Evolutionary conservation across 92 coral and sea anemone genomes (phyloP).

Genomic region (Palythoa heliodiscus): DNA sequence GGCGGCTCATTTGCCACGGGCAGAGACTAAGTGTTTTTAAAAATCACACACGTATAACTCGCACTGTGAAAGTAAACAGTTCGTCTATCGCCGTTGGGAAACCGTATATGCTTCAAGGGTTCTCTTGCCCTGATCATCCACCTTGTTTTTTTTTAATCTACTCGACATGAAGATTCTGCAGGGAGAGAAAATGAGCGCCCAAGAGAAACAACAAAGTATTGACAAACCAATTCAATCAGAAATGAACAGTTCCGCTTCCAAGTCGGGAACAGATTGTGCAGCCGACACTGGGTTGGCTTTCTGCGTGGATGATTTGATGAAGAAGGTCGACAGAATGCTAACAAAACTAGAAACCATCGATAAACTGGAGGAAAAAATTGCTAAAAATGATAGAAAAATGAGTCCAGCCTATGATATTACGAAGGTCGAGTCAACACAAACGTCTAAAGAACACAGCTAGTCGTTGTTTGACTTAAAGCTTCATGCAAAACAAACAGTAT

Average conservation of each 20-base stretch:
- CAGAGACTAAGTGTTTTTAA: background rate
- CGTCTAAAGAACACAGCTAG: background rate
- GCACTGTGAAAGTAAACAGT: background rate
- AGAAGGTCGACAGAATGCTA: constrained; percentile 42
- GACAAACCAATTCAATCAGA: constrained; percentile 15
- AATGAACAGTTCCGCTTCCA: constrained; percentile 9
- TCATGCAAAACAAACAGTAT: background rate
- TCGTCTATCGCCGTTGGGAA: background rate
- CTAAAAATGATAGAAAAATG: constrained; percentile 11
- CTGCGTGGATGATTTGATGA: constrained; percentile 47
- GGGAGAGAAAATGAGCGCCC: constrained; percentile 1
- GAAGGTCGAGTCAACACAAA: background rate
- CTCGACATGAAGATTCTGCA: constrained; percentile 20
- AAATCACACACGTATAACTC: constrained; percentile 14
- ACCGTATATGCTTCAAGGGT: background rate
- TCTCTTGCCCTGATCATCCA: background rate
- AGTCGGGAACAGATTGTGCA: constrained; percentile 28
- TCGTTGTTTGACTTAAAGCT: background rate
- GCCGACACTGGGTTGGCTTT: constrained; percentile 35
- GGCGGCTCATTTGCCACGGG: constrained; percentile 14
- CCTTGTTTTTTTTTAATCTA: background rate
- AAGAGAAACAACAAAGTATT: background rate
- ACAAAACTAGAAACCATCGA: constrained; percentile 40
- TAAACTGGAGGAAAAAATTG: constrained; percentile 35
- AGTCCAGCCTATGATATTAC: background rate